Base-by-base conservation (phyloP, 2,113 vertebrate genomes). In the Talpa occidentalis region DNA sequence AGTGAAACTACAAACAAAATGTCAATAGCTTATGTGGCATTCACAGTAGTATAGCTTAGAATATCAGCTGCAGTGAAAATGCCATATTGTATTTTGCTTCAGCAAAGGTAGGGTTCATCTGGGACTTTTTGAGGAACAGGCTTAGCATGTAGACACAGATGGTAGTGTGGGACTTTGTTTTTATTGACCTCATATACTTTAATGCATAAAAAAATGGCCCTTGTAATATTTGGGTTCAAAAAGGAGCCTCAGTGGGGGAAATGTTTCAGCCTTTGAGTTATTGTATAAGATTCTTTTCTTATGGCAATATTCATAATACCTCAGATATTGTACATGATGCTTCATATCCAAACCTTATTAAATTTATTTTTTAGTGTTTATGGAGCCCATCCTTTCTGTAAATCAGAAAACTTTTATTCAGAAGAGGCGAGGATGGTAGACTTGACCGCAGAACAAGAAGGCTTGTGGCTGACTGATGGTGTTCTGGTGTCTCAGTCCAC, bases 1-100 rank as follows among this genome's bases (percentile, higher is more conserved):
- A 94, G 73, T 95, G 96, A 97, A 98, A 95, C 93, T 37, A 92
- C 94, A 96, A 98, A 91, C 83, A 97, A 96, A 95, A 95, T 98
- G 95, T 98, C 97, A 98, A 47, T 96, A 97, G 94, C 77, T 96
- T 88, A 95, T 96, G 89, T 64, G 89, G 97, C 89, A 95, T 97
- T 98, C 93, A 86, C 89, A 97, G 97, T 30, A 0, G 91, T 93
- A 21, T 90, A 62, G 87, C 85, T 94, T 78, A 24, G 83, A 88
- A 76, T 95, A 90, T 42, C 5, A 83, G 93, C 91, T 97, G 76
- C 35, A 93, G 70, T 91, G 60, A 90, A 92, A 32, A 92, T 90
- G 1, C 85, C 52, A 66, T 93, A 62, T 95, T 96, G 49, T 74
- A 59, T 93, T 24, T 76, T 80, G 78, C 60, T n/a, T 54, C 17